Evolutionary conservation across 1,140 invertebrate species (phyloP), one percentile per base, ranked within the genome.

Genomic region (Charaxes varanes): DNA sequence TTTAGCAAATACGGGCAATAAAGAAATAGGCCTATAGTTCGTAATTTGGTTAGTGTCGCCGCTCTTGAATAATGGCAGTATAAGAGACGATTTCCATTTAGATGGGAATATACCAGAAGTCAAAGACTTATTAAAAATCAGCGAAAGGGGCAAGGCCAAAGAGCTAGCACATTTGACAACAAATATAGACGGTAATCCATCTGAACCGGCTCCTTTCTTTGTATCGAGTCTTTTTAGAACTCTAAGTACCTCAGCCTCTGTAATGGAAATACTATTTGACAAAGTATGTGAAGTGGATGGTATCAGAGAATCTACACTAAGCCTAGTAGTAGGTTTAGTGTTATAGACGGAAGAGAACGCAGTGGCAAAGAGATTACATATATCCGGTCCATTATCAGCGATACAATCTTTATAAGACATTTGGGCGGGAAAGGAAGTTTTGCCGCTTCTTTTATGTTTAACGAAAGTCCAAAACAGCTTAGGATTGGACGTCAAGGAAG

Each of bases 381-480:
- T 23, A 15, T 43, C 35, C 6, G 24, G 7, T 4, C 41, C 47
- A 37, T 24, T 32, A 3, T 7, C 6, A 8, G 23, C 46, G 10
- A 17, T 19, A 6, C 12, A 6, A 6, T 16, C 10, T 8, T 16
- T 16, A n/a, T n/a, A 10, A n/a, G 11, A 27, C 28, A 50, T 43
- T 24, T 35, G n/a, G 10, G 41, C 18, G 26, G 47, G 41, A 18
- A 26, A 44, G 4, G 13, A n/a, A 24, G 21, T 42, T 6, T 12
- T 38, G 4, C 40, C 19, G 6, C 35, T 28, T 33, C 32, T 41
- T 33, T 45, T 41, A 6, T 21, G 11, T 23, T 46, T 46, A 0
- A 52, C 18, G 28, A 36, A 54, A 8, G 35, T 37, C 52, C 52
- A 55, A 12, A 55, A 19, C 17, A 34, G 11, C 23, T 50, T 50